These are phyloP conservation scores for Microtus montanus DNA, from an alignment of 2,113 vertebrate species.

Conservation along the genomic window DNA sequence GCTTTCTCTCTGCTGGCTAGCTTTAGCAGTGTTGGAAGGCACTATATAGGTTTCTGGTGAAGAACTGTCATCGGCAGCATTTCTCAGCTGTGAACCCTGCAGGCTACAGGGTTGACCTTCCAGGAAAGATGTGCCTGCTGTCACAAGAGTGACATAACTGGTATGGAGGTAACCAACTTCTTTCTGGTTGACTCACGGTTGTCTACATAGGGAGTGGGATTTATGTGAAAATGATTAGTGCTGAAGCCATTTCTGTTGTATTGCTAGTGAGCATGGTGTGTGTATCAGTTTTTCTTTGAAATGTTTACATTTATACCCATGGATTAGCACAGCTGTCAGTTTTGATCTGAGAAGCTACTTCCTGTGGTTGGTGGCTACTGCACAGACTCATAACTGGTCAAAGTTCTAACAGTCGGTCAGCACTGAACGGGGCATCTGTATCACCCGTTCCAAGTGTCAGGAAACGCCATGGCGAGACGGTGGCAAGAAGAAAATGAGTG, in stretches of 20 bases:
- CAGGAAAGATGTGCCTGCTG: not conserved
- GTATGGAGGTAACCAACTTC: not conserved
- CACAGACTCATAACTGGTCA: not conserved
- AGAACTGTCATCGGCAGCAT: not conserved
- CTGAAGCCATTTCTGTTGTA: not conserved
- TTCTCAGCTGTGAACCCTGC: too few species aligned
- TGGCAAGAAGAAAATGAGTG: too few species aligned
- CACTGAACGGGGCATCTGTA: not conserved
- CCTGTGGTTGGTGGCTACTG: not conserved
- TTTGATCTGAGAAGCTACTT: not conserved
- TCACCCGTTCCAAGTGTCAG: not conserved
- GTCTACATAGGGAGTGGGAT: too few species aligned
- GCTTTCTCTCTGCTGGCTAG: not conserved
- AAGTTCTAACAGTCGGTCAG: not conserved
- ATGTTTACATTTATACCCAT: not conserved
- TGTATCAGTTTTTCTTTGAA: not conserved
- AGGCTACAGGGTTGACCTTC: not conserved
- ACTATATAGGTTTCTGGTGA: not conserved
- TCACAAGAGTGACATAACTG: fast-evolving
- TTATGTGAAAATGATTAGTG: too few species aligned
- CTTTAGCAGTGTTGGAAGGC: not conserved
- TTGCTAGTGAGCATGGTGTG: not conserved
- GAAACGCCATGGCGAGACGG: too few species aligned
- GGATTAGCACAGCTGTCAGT: not conserved
- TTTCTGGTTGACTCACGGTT: not conserved